phyloP scores from a whole-genome alignment of 1,140 invertebrate genomes.

The Drosophila cardini region DNA sequence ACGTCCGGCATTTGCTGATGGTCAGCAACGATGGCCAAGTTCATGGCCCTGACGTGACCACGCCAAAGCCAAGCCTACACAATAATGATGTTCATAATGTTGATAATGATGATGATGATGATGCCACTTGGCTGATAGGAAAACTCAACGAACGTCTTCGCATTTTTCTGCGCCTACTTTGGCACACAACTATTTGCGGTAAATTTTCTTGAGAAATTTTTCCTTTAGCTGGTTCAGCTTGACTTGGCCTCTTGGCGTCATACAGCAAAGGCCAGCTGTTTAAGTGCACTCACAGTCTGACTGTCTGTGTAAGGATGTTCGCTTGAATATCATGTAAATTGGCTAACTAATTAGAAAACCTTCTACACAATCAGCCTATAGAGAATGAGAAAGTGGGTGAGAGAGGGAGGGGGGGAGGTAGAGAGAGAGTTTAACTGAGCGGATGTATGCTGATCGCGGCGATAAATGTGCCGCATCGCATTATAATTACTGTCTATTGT shows the following conservation, averaged over 20 bases:
- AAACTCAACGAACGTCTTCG: conserved; percentile 54
- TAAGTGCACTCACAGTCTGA: conserved; percentile 25
- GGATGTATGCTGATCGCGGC: conserved; percentile 74
- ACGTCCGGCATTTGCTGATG: conserved; percentile 66
- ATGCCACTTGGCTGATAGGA: conserved; percentile 79
- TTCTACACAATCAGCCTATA: conserved; percentile 5
- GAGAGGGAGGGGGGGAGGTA: not conserved
- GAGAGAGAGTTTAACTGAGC: conserved; percentile 34
- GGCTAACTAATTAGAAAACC: conserved; percentile 67
- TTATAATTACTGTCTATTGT: conserved; percentile 77
- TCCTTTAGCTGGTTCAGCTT: conserved; percentile 14
- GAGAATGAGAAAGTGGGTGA: not conserved
- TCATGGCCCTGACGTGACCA: conserved; percentile 76
- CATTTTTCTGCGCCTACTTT: conserved; percentile 78
- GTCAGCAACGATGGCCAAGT: conserved; percentile 75
- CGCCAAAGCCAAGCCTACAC: conserved; percentile 49
- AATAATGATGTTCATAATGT: conserved; percentile 50
- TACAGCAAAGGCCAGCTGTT: conserved; percentile 40
- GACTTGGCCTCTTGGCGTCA: conserved; percentile 11
- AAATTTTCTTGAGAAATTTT: conserved; percentile 70
- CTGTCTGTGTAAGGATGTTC: conserved; percentile 63
- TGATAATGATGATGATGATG: conserved; percentile 53
- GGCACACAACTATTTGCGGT: conserved; percentile 67
- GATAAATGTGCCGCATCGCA: conserved; percentile 79
- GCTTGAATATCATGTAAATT: conserved; percentile 75